Evolutionary conservation across 2,113 vertebrate genomes (phyloP).

Genomic region (Oostethus manadensis): DNA sequence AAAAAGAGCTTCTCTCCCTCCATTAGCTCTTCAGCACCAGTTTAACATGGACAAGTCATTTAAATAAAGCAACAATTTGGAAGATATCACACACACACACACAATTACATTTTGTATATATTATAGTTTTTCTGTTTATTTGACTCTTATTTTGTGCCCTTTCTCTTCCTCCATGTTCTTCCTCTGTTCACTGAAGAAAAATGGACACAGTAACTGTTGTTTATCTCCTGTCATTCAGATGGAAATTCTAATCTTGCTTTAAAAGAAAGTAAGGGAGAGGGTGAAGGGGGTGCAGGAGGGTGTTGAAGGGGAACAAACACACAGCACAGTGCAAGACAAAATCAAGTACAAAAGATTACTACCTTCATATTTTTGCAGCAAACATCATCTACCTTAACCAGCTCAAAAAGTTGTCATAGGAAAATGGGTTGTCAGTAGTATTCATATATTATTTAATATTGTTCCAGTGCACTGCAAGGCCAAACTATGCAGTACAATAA

Average conservation of each 20-base stretch:
- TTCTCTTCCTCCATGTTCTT: constrained; percentile 37
- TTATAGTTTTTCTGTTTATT: not conserved
- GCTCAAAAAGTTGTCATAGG: constrained; percentile 4
- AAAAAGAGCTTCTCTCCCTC: not conserved
- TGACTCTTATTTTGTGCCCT: constrained; percentile 26
- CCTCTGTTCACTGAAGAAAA: constrained; percentile 63
- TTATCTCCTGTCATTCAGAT: constrained; percentile 91
- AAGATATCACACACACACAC: not conserved
- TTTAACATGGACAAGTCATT: not conserved
- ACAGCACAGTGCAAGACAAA: constrained; percentile 48
- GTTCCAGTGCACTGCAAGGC: too few species aligned
- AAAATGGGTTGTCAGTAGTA: not conserved
- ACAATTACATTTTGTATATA: not conserved
- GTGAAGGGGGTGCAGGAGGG: constrained; percentile 32
- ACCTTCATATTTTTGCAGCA: constrained; percentile 49
- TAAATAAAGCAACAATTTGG: constrained; percentile 1
- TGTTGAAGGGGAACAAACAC: constrained; percentile 27
- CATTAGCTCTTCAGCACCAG: not conserved
- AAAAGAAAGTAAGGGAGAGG: constrained; percentile 65
- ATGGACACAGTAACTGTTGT: constrained; percentile 84
- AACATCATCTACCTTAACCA: constrained; percentile 69
- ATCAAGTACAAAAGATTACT: constrained; percentile 26
- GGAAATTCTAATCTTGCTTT: constrained; percentile 91
- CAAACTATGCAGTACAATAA: too few species aligned
- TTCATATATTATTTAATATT: not conserved